Evolutionary conservation across 2,113 vertebrate species (phyloP), one percentile per base, ranked within the genome.

Genomic region (Galeopterus variegatus): DNA sequence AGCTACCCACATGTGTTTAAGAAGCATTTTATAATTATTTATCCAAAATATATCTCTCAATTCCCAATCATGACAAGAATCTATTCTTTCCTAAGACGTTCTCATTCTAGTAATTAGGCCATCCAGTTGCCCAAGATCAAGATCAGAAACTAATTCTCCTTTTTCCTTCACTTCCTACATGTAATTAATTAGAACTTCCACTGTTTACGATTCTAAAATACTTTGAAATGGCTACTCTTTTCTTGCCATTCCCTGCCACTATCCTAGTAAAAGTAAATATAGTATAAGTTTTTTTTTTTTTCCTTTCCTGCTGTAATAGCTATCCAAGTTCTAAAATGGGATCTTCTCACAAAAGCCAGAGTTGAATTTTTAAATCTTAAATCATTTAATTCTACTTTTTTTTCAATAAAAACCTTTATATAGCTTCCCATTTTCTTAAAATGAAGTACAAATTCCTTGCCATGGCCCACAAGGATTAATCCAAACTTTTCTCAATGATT

Each of bases 121-220:
- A n/a, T 21, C 3, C 9, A 58, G 4, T 45, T 65, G 56, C 14
- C 0, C 7, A 80, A 73, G 23, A 45, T 21, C 56, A 36, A 86
- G 45, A 33, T 28, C 11, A 58, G 23, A 60, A 15, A 33, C 73
- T 12, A 6, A 23, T 10, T n/a, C 4, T 1, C 52, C 21, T 18
- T 36, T 50, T 67, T 84, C 9, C 14, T 15, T 92, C 8, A 45
- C 2, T 2, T 24, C 3, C 23, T 80, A 75, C 9, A 72, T 45
- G 15, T 8, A 87, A 28, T 31, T 26, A 5, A 69, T 64, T 14
- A 79, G 1, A 50, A 84, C 5, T 54, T 56, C 21, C 33, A 21
- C 21, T 92, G n/a, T 50, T 54, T 70, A 75, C 41, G 8, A 75
- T 75, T 85, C 19, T 50, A 92, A 92, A 85, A n/a, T 77, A n/a